Conservation (phyloP, 1,140 invertebrate species). For the Maconellicoccus hirsutus region DNA sequence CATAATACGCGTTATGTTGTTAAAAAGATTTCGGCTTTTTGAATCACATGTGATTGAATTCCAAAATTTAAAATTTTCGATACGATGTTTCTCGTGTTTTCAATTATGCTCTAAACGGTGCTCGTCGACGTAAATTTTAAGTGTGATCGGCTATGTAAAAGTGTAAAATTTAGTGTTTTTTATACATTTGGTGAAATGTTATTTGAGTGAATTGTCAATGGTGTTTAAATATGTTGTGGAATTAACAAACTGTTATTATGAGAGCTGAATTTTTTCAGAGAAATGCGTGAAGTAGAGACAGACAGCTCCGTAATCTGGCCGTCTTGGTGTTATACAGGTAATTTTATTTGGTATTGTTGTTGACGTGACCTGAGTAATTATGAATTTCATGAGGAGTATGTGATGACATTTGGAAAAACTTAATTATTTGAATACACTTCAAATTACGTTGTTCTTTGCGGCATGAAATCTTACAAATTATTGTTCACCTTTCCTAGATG, state of each 20-base stretch:
- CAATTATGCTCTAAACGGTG: too few relatives aligned
- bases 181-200: not conserved
- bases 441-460: too few relatives aligned
- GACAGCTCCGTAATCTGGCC: slow-evolving; percentile 8
- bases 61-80: not conserved
- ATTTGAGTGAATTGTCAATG: not conserved
- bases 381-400: too few relatives aligned
- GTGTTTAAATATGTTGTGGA: not conserved
- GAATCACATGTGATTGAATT: not conserved
- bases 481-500: too few relatives aligned
- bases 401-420: too few relatives aligned
- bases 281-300: slow-evolving; percentile 18
- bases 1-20: slow-evolving; percentile 2
- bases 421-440: not conserved
- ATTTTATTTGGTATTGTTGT: not conserved
- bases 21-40: not conserved
- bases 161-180: too few relatives aligned
- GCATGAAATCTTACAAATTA: too few relatives aligned
- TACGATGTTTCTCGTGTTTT: not conserved
- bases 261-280: not conserved
- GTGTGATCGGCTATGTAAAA: too few relatives aligned
- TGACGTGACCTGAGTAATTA: too few relatives aligned
- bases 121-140: not conserved
- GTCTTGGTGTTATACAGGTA: slow-evolving; percentile 18
- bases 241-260: not conserved